Percentiles rank a stretch among this genome's conserved stretches.
Evolutionary conservation across 2,888 invertebrate genomes (phyloP).

Genomic region (Zygothrica quintamaculata): DNA sequence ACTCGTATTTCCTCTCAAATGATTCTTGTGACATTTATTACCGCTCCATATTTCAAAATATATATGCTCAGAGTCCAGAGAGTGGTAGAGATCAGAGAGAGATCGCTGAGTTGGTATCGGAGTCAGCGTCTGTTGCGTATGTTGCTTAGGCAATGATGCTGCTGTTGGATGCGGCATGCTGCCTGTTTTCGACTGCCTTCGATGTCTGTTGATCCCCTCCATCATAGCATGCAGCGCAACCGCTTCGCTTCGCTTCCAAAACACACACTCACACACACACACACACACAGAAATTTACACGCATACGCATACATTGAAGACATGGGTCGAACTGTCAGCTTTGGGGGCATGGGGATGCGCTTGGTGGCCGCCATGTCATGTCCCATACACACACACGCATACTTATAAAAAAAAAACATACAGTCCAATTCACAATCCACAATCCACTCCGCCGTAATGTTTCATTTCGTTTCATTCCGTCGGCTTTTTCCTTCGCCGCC

Average conservation of each 20-base stretch:
- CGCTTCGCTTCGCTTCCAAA: conserved; percentile 69
- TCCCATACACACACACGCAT: conserved; percentile 13
- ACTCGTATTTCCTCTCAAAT: conserved; percentile 83
- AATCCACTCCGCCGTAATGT: conserved; percentile 78
- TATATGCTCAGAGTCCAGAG: conserved; percentile 7
- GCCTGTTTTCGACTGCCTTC: too few relatives aligned
- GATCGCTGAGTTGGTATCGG: background rate
- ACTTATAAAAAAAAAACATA: conserved; percentile 19
- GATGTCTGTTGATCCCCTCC: conserved; percentile 47
- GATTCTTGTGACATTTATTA: conserved; percentile 84
- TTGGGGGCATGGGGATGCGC: conserved; percentile 56
- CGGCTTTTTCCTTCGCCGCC: conserved; percentile 47
- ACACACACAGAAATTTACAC: conserved; percentile 9
- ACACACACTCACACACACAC: conserved; percentile 21
- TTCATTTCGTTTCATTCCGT: conserved; percentile 77
- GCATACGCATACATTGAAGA: conserved; percentile 1
- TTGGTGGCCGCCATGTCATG: conserved; percentile 76
- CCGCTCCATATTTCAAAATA: conserved; percentile 82
- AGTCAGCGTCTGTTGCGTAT: conserved; percentile 10
- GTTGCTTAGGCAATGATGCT: conserved; percentile 27
- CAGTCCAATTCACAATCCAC: conserved; percentile 64
- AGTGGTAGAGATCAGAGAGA: background rate
- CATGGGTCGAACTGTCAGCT: conserved; percentile 43
- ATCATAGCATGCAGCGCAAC: conserved; percentile 53
- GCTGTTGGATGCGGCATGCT: conserved; percentile 25